Evolutionary conservation across 2,888 invertebrate species (phyloP), one percentile per base, ranked within the genome.

Genomic region (Clitarchus hookeri): DNA sequence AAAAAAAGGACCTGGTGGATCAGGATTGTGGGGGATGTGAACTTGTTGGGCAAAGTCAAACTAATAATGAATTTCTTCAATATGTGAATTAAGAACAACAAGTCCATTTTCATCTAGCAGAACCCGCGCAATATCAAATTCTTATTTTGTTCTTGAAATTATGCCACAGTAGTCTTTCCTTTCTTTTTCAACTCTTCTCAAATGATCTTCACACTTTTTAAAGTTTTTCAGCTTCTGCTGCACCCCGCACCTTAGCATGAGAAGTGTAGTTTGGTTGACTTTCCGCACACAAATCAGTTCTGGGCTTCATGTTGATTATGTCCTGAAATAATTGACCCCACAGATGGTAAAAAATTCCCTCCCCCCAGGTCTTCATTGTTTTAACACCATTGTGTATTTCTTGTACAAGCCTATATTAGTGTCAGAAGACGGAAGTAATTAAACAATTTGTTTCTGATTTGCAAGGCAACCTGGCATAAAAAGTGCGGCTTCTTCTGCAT

Each of bases 31-130:
- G 25, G 0, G 4, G n/a, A 79, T 27, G 27, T 79, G 79, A 12
- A 78, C 78, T 78, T 78, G n/a, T 78, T 78, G 78, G 4, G n/a
- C 78, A 78, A 78, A 78, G 78, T 78, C 78, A 78, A 78, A 6
- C 19, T 11, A 78, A 0, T 78, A 78, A 4, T 1, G 4, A 12
- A 79, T 13, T 79, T 26, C 6, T 6, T 0, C 13, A 79, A 13
- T n/a, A 4, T 2, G 0, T 78, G 78, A 78, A 78, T 78, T 23
- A n/a, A 0, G 0, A 79, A 79, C 79, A 79, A 79, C 79, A 79
- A 79, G 25, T n/a, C 25, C 23, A 6, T 25, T n/a, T 79, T n/a
- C 4, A n/a, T 79, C 16, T n/a, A 79, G 16, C 79, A 79, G 23
- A 79, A 23, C 27, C 27, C 23, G 25, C 13, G n/a, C 25, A 25